Evolutionary conservation across 2,888 invertebrate species (phyloP), one percentile per base, ranked within the genome.

Genomic region (Taphrorychus bicolor): DNA sequence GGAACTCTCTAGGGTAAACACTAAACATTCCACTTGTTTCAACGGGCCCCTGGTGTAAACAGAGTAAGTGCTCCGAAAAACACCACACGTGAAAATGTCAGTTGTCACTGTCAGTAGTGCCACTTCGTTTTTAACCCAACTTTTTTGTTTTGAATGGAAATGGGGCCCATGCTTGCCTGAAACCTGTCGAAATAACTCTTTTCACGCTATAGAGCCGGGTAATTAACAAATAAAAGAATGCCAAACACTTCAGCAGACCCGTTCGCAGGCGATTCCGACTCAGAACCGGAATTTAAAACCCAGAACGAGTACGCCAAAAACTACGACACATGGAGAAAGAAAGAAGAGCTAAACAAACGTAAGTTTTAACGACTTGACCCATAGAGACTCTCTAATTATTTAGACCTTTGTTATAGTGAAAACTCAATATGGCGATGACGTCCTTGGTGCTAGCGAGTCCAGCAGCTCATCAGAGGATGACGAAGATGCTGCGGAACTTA

Each of bases 311-410:
- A 94, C 82, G 96, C 97, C 0, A 90, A 91, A 73, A 89, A 88
- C 73, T 97, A 96, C 78, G 89, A 95, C 78, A 85, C 83, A 66
- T 93, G 94, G 89, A 86, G 96, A 58, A 89, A 91, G 76, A 93
- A 93, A 77, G 97, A 97, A 81, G 91, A 95, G 80, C 82, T 93
- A 17, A 90, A 95, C 77, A 93, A 91, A 84, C 82, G 93, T 93
- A 59, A 59, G 24, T 48, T 51, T 51, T n/a, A n/a, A n/a, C n/a
- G 45, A 17, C 2, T 45, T n/a, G n/a, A n/a, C n/a, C 4, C 1
- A 11, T 32, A 32, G 11, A 32, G 9, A 3, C 32, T 3, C 3
- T 3, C 32, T 3, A 45, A 45, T 45, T 45, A n/a, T 3, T n/a
- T 21, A 51, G 2, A 45, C 14, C 14, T 5, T 3, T 17, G n/a